Evolutionary conservation across 2,797 vertebrate species (phyloP).

Genomic region (Lutjanus campechanus): DNA sequence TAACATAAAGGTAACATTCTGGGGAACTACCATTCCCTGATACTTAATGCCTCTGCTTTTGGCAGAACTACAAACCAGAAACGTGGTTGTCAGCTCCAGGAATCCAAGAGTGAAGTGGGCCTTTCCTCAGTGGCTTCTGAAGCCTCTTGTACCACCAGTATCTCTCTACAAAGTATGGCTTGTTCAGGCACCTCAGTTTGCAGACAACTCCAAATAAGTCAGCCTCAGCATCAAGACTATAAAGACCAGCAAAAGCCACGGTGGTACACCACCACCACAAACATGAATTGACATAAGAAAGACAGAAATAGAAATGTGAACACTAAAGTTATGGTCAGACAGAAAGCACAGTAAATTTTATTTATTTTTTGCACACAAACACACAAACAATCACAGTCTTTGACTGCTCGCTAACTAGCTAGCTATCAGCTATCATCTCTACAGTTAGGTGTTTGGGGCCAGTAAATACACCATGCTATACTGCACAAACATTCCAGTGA

Average conservation of each 20-base stretch:
- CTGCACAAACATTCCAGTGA: no score
- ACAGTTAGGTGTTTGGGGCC: no score
- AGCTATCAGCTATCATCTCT: no score
- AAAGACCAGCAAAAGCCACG: not conserved
- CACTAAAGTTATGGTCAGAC: not conserved
- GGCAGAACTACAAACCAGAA: not conserved
- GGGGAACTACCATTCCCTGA: no score
- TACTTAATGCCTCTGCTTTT: no score
- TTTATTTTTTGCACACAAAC: no score
- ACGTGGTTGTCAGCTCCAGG: not conserved
- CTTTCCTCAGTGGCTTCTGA: not conserved
- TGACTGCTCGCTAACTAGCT: no score
- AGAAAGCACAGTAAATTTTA: not conserved
- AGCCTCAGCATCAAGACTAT: not conserved
- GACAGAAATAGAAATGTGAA: not conserved
- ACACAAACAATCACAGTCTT: no score
- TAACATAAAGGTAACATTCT: no score
- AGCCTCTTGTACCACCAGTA: not conserved
- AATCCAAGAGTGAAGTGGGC: no score
- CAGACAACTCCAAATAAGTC: not conserved
- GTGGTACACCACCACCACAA: not conserved
- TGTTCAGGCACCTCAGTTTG: not conserved
- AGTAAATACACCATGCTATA: no score
- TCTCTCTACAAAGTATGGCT: not conserved
- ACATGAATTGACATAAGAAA: not conserved